These are phyloP conservation scores for Anthonomus grandis DNA, from an alignment of 1,140 invertebrate species.

Conservation along the genomic window DNA sequence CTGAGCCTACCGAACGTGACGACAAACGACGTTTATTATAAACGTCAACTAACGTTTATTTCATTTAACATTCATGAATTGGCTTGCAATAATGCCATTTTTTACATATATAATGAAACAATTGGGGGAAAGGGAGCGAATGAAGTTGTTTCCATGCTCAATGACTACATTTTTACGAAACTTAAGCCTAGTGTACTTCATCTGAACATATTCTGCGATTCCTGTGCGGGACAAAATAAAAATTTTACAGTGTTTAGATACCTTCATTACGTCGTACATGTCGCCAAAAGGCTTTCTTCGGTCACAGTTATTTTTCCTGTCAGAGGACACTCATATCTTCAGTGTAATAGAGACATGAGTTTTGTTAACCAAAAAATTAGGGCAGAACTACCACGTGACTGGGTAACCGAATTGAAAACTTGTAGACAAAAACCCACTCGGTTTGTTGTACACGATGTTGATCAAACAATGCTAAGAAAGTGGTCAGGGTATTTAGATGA, in stretches of 20 bases:
- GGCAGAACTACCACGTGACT: slow-evolving; percentile 32
- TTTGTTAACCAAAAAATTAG: slow-evolving; percentile 20
- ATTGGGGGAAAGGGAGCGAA: slow-evolving; percentile 33
- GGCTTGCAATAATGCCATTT: slow-evolving; percentile 14
- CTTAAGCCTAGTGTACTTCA: slow-evolving; percentile 15
- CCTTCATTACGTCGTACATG: slow-evolving; percentile 21
- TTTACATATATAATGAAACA: slow-evolving; percentile 30
- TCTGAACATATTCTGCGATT: slow-evolving; percentile 36
- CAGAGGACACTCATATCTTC: slow-evolving; percentile 26
- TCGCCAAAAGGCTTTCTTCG: neutral
- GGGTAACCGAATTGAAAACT: too few relatives aligned
- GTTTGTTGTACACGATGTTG: too few relatives aligned
- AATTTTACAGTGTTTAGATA: slow-evolving; percentile 37
- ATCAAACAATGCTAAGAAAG: too few relatives aligned
- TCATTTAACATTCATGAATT: slow-evolving; percentile 31
- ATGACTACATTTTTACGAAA: slow-evolving; percentile 29
- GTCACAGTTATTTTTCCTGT: slow-evolving; percentile 15
- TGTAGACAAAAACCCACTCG: too few relatives aligned
- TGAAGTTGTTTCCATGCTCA: slow-evolving; percentile 32
- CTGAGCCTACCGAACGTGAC: slow-evolving; percentile 16
- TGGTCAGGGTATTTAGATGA: too few relatives aligned
- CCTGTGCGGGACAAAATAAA: slow-evolving; percentile 39
- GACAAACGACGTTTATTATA: slow-evolving; percentile 37
- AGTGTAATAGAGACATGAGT: slow-evolving; percentile 31
- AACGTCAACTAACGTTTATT: slow-evolving; percentile 24